phyloP scores from a whole-genome alignment of 2,888 invertebrate species.

The Tholera decimalis region DNA sequence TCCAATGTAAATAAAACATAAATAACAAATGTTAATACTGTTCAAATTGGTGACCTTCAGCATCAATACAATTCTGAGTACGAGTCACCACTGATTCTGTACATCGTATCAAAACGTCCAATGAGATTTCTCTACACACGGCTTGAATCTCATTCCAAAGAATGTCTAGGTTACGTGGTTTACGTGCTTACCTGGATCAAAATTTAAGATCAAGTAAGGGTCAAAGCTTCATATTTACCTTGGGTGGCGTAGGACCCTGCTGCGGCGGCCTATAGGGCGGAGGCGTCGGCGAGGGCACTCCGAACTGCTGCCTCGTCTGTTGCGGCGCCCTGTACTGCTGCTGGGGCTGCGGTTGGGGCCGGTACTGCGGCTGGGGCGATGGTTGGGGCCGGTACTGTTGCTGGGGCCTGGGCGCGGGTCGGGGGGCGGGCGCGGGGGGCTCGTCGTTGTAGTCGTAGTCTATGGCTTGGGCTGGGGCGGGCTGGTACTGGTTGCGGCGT shows the following conservation, averaged over 20 bases:
- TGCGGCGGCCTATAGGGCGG: conserved; percentile 75
- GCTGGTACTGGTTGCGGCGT: conserved; percentile 78
- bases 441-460: conserved; percentile 54
- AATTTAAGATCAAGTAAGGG: too few relatives aligned
- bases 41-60: too few relatives aligned
- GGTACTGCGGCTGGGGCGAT: conserved; percentile 62
- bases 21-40: too few relatives aligned
- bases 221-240: background rate
- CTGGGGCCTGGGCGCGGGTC: conserved; percentile 41
- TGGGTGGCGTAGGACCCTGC: conserved; percentile 69
- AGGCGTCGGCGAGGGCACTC: conserved; percentile 66
- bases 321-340: conserved; percentile 66
- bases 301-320: conserved; percentile 73
- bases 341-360: conserved; percentile 64
- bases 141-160: too few relatives aligned
- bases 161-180: too few relatives aligned
- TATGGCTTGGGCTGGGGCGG: conserved; percentile 64
- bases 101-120: too few relatives aligned
- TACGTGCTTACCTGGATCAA: too few relatives aligned
- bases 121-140: too few relatives aligned
- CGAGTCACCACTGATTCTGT: too few relatives aligned
- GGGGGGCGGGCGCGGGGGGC: conserved; percentile 19
- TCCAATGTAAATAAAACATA: too few relatives aligned
- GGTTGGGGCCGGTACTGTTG: conserved; percentile 61
- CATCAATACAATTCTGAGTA: too few relatives aligned